Base-by-base conservation (phyloP, 2,797 vertebrate species). In the Antrozous pallidus region DNA sequence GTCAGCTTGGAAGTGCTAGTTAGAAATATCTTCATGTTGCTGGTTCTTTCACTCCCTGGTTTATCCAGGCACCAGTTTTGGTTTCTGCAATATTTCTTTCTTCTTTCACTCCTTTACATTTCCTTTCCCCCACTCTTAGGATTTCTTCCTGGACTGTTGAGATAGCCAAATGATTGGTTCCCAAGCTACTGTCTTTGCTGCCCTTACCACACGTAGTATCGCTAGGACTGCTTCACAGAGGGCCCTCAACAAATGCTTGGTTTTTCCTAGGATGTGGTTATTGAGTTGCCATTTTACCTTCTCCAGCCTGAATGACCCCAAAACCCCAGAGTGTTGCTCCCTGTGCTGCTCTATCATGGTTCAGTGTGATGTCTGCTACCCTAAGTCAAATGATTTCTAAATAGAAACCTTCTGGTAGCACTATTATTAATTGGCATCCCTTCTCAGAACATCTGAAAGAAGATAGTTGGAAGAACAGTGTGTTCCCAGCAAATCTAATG, bases 401-500 rank as follows among this genome's bases (percentile, higher is more conserved):
- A 91, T 78, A 96, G 92, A 58, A 93, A 49, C 84, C 84, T 95
- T 91, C 82, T 94, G 82, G 38, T 95, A 77, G 67, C 74, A 28
- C 71, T 91, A 67, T 92, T 89, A 54, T 91, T 67, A 84, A 93
- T 87, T 91, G 88, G 67, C 83, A 92, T 94, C 49, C 65, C 96
- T 97, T 91, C 70, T 79, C 31, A 74, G 90, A 93, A 84, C 92
- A 92, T 94, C 81, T 93, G 45, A 95, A 85, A 92, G 95, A 86
- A 97, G 94, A 56, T 96, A 70, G 26, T 94, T 89, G 88, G 51
- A 58, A 93, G 91, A 85, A 92, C 61, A 69, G 22, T 63, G 70
- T 91, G 18, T 49, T 94, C 42, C 54, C 49, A 88, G 88, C 54
- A 97, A 93, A 95, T 67, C 36, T 40, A 69, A 42, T 75, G 84